These are phyloP conservation scores for Okapia johnstoni DNA, from an alignment of 2,113 vertebrate species.

Conservation along the genomic window DNA sequence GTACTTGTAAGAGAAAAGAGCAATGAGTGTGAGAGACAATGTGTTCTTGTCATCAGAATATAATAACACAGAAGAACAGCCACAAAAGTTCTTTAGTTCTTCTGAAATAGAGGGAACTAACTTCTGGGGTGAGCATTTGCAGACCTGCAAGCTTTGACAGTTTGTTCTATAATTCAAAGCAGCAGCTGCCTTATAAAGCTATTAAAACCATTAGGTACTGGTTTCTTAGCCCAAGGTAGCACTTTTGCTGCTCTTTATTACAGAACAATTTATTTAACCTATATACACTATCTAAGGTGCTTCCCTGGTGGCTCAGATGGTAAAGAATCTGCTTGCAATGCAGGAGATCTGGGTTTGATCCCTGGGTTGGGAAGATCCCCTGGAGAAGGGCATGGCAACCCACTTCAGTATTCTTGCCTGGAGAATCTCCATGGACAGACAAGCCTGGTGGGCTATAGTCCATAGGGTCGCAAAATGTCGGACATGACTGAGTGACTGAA, in stretches of 20 bases:
- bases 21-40: neutral
- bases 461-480: accelerated
- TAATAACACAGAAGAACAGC: neutral
- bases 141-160: neutral
- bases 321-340: neutral
- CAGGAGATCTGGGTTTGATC: neutral
- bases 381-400: neutral
- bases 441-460: neutral
- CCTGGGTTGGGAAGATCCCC: neutral
- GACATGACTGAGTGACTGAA: neutral
- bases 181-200: neutral
- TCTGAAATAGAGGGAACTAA: neutral
- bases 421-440: neutral
- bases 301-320: neutral
- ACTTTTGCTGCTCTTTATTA: neutral
- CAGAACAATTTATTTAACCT: neutral
- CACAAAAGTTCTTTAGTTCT: neutral
- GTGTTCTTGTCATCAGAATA: neutral
- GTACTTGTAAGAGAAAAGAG: neutral
- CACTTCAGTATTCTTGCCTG: neutral
- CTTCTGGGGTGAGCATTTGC: neutral
- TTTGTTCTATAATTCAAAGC: neutral
- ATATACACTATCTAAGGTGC: neutral
- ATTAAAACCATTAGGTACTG: neutral
- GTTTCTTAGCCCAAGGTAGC: neutral